phyloP scores from a whole-genome alignment of 2,888 invertebrate genomes.

The Lycia hirtaria region DNA sequence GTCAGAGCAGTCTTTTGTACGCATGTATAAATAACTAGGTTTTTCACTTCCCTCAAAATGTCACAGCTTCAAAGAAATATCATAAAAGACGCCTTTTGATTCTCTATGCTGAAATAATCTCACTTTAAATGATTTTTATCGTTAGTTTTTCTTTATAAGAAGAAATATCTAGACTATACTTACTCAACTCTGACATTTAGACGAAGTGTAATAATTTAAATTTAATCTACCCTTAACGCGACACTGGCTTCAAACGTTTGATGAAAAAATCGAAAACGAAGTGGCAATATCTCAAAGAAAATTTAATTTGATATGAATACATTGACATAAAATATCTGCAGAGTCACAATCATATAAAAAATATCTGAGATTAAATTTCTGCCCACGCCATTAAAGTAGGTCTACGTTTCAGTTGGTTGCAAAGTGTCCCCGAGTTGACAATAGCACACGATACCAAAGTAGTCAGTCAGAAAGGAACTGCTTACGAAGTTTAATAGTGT shows the following conservation, averaged over 20 bases:
- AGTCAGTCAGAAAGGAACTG: no score
- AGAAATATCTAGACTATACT: background rate
- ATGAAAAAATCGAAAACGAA: conserved; percentile 4
- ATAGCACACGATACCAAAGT: no score
- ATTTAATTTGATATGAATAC: conserved; percentile 7
- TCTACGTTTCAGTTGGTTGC: no score
- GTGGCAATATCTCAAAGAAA: conserved; percentile 11
- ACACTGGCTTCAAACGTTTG: background rate
- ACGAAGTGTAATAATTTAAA: background rate
- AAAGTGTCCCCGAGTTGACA: no score
- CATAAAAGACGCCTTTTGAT: background rate
- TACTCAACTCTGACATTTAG: background rate
- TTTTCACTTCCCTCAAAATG: background rate
- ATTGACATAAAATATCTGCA: no score
- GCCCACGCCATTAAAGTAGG: no score
- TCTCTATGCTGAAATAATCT: background rate
- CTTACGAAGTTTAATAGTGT: no score
- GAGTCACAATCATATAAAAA: no score
- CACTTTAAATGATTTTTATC: background rate
- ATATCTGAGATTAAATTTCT: no score
- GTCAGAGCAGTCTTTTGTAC: no score
- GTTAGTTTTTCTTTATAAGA: background rate
- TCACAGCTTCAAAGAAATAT: background rate
- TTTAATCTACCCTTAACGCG: background rate
- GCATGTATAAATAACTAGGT: no score